Evolutionary conservation across 1,140 invertebrate species (phyloP).

Genomic region (Cherax quadricarinatus): DNA sequence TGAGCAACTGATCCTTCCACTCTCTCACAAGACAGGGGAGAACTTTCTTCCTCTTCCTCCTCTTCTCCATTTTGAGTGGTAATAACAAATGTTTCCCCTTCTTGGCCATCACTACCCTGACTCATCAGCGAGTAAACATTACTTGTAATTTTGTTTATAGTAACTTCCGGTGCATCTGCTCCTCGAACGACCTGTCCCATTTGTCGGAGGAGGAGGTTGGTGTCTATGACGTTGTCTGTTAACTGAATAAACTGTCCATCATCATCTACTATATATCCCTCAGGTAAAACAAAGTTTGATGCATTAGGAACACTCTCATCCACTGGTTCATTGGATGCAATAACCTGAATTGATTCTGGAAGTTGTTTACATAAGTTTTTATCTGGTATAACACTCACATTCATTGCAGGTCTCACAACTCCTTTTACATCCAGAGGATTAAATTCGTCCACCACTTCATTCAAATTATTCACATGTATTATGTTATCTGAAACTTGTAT

Average conservation of each 20-base stretch:
- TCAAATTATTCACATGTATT: not conserved
- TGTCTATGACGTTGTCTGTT: conserved; percentile 43
- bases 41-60: conserved; percentile 5
- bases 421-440: not conserved
- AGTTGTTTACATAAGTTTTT: conserved; percentile 26
- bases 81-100: conserved; percentile 56
- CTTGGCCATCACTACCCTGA: conserved; percentile 41
- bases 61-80: conserved; percentile 54
- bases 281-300: conserved; percentile 55
- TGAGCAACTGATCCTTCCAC: not conserved
- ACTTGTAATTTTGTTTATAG: conserved; percentile 56
- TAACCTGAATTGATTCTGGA: conserved; percentile 53
- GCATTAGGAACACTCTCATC: conserved; percentile 28
- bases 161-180: conserved; percentile 37
- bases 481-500: not conserved
- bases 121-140: conserved; percentile 61
- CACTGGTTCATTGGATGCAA: conserved; percentile 48
- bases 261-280: conserved; percentile 52
- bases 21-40: not conserved
- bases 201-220: conserved; percentile 47
- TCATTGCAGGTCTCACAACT: not conserved
- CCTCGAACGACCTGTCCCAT: conserved; percentile 25
- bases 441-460: not conserved
- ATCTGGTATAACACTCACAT: not conserved
- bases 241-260: conserved; percentile 43